Evolutionary conservation across 2,888 invertebrate genomes (phyloP).

Genomic region (Chorisops tibialis): DNA sequence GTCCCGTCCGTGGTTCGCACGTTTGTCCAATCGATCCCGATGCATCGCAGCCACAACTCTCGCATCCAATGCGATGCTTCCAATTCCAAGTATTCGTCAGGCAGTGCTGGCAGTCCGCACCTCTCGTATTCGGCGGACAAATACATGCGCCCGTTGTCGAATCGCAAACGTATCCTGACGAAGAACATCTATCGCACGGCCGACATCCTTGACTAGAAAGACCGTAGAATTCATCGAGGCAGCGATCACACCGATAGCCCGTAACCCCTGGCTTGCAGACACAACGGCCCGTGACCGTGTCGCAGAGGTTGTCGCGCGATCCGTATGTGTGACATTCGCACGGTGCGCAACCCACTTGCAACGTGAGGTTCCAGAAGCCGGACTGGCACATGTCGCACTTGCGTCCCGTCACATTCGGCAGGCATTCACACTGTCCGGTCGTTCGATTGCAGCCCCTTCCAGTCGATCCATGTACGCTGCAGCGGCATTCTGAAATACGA

Average conservation of each 20-base stretch:
- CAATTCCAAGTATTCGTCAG: constrained; percentile 77
- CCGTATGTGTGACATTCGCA: constrained; percentile 78
- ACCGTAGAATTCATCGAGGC: constrained; percentile 69
- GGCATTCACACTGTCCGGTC: constrained; percentile 75
- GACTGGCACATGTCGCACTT: constrained; percentile 74
- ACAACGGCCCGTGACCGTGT: constrained; percentile 74
- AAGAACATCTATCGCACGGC: constrained; percentile 74
- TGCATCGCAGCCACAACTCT: constrained; percentile 71
- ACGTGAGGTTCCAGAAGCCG: constrained; percentile 73
- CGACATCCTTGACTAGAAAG: constrained; percentile 74
- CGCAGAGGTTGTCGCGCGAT: constrained; percentile 65
- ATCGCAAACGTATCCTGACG: constrained; percentile 86
- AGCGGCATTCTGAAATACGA: constrained; percentile 77
- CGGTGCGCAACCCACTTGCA: constrained; percentile 71
- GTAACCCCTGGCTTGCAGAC: constrained; percentile 73
- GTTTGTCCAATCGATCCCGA: constrained; percentile 60
- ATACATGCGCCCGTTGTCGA: constrained; percentile 85
- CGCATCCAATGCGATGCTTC: constrained; percentile 75
- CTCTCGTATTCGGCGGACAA: constrained; percentile 83
- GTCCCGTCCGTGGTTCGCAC: constrained; percentile 56
- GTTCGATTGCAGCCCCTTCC: constrained; percentile 70
- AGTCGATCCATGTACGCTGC: constrained; percentile 69
- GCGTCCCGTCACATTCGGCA: constrained; percentile 66
- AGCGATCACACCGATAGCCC: constrained; percentile 69
- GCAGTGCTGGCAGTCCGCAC: constrained; percentile 77